Base-by-base conservation (phyloP, 2,888 invertebrate genomes). In the Drosophila hamatofila region DNA sequence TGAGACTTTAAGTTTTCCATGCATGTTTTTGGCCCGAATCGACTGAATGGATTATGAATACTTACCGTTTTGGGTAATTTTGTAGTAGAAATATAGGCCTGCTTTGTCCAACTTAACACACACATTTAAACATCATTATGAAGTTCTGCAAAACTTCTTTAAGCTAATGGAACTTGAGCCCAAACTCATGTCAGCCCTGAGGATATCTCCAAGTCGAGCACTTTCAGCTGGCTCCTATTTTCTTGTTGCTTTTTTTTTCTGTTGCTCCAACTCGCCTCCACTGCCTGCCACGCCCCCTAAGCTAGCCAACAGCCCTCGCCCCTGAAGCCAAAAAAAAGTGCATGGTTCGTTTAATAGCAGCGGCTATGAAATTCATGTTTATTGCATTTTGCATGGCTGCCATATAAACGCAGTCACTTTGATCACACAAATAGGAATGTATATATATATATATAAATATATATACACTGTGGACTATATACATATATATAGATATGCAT, bases 261-360 rank as follows among this genome's bases (percentile, higher is more conserved):
- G n/a, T 39, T 14, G 18, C n/a, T 18, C 5, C 18, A 18, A 2
- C 46, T 46, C n/a, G 25, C 46, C 27, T 25, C 49, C 23, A 25
- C 35, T 51, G 16, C 12, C 37, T 2, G 41, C 1, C 42, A 42
- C 30, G 56, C 52, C 55, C 21, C 18, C 49, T 37, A 49, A 41
- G 56, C 51, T 66, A 44, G 75, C 49, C 48, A 49, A 52, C 23
- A 30, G 23, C 55, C 23, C 49, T 23, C n/a, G 35, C 41, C 42
- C 33, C 21, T 35, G 30, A 14, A 52, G 54, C 30, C 62, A 70
- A 86, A 27, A 44, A 44, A 48, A 49, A 84, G 65, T 79, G 88
- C 77, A 83, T 68, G 85, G 70, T 81, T 84, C 85, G 85, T 76
- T 81, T 87, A 81, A 83, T 86, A 74, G 80, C 72, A 80, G 62